phyloP scores from a whole-genome alignment of 1,140 invertebrate genomes.

The Periplaneta americana region DNA sequence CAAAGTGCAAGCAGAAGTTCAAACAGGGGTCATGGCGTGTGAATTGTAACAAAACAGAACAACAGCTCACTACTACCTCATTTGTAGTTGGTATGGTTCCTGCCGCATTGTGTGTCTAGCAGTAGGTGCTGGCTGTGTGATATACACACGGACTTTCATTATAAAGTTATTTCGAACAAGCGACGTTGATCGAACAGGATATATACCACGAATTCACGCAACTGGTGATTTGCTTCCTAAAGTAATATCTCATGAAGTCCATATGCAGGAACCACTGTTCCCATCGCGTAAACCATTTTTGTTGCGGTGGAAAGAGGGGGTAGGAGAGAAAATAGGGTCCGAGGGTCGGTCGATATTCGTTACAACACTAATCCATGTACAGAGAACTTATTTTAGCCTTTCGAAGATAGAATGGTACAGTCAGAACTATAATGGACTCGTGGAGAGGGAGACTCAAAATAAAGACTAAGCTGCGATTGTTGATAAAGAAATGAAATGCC shows the following conservation, averaged over 20 bases:
- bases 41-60: not conserved
- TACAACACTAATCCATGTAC: too few species aligned
- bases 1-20: not conserved
- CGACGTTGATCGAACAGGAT: not conserved
- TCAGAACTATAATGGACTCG: too few species aligned
- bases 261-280: not conserved
- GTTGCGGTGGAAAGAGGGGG: too few species aligned
- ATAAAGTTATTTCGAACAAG: not conserved
- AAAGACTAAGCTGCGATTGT: too few species aligned
- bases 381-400: not conserved
- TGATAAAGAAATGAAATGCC: too few species aligned
- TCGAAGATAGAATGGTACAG: not conserved
- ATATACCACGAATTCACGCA: not conserved
- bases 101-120: not conserved
- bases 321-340: too few species aligned
- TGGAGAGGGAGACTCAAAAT: too few species aligned
- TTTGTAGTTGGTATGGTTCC: not conserved
- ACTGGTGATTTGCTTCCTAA: not conserved
- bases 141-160: not conserved
- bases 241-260: not conserved
- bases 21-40: not conserved
- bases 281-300: not conserved
- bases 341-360: not conserved
- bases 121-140: not conserved
- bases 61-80: not conserved